These are phyloP conservation scores for Teleopsis dalmanni DNA, from an alignment of 1,140 invertebrate species.

Conservation along the genomic window DNA sequence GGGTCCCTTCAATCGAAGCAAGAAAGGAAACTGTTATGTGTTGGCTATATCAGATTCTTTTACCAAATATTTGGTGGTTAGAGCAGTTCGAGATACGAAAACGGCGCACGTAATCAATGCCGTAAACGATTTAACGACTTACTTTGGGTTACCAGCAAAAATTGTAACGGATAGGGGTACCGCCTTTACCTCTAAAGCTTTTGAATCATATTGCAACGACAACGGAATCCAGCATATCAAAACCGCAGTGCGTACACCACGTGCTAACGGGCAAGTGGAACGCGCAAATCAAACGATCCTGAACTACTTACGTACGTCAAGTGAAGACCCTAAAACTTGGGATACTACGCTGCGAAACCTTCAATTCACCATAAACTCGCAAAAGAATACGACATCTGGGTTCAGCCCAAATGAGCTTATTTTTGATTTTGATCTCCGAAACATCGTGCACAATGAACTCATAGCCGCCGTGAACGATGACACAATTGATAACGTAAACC, in stretches of 20 bases:
- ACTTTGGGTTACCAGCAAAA: slow-evolving; percentile 5
- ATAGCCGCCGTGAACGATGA: too few relatives aligned
- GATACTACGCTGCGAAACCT: too few relatives aligned
- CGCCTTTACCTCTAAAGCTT: slow-evolving; percentile 4
- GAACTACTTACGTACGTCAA: slow-evolving; percentile 5
- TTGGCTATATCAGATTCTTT: not conserved
- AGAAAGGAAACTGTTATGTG: not conserved
- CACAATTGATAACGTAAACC: too few relatives aligned
- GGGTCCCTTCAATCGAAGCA: not conserved
- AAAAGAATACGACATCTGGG: too few relatives aligned
- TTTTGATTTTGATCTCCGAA: too few relatives aligned
- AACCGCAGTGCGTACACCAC: slow-evolving; percentile 8
- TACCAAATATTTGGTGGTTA: not conserved
- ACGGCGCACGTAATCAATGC: slow-evolving; percentile 15
- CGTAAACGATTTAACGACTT: not conserved
- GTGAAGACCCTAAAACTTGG: slow-evolving; percentile 14
- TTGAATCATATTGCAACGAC: slow-evolving; percentile 1
- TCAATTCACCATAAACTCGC: too few relatives aligned
- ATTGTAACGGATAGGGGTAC: slow-evolving; percentile 5
- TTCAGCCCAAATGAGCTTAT: too few relatives aligned
- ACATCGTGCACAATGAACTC: too few relatives aligned
- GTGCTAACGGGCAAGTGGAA: slow-evolving; percentile 19
- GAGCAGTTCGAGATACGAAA: not conserved
- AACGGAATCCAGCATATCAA: slow-evolving; percentile 7
- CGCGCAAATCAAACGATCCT: slow-evolving; percentile 18